A percentile compares a stretch with the other conserved stretches of the same genome.
Evolutionary conservation across 2,888 invertebrate species (phyloP).

Genomic region (Chironomus tentans): DNA sequence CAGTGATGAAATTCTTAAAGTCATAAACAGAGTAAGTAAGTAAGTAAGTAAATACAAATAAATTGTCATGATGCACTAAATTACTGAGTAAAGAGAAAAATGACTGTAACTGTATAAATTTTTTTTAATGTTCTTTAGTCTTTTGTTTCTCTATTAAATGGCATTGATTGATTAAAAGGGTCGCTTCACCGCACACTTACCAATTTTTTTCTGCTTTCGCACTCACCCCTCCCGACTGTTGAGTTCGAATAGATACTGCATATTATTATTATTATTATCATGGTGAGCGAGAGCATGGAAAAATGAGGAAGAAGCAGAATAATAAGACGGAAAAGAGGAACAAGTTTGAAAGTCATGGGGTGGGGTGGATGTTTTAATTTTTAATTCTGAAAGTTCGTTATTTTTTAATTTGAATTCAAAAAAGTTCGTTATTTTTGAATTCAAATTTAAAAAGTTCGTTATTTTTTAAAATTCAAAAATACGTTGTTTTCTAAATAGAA

Average conservation of each 20-base stretch:
- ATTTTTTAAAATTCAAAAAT: too few species aligned
- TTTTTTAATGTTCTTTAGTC: not conserved
- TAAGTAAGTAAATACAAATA: too few species aligned
- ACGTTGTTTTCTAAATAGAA: too few species aligned
- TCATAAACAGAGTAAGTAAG: too few species aligned
- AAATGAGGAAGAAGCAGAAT: not conserved
- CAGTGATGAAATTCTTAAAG: too few species aligned
- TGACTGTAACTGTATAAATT: not conserved
- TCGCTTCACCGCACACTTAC: not conserved
- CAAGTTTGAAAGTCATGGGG: too few species aligned
- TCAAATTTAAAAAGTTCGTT: too few species aligned
- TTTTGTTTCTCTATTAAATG: not conserved
- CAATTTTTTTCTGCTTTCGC: slow-evolving; percentile 3
- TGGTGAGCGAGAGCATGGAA: not conserved
- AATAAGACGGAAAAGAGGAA: not conserved
- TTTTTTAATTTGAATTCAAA: too few species aligned
- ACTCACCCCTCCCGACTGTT: not conserved
- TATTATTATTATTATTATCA: not conserved
- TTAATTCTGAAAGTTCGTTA: too few species aligned
- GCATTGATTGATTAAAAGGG: slow-evolving; percentile 18
- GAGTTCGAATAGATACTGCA: not conserved
- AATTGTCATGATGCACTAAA: too few species aligned
- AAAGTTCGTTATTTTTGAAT: too few species aligned
- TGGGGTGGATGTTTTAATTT: too few species aligned
- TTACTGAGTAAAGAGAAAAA: not conserved